Conservation (phyloP, 2,888 invertebrate genomes). For the Petrolisthes cinctipes region DNA sequence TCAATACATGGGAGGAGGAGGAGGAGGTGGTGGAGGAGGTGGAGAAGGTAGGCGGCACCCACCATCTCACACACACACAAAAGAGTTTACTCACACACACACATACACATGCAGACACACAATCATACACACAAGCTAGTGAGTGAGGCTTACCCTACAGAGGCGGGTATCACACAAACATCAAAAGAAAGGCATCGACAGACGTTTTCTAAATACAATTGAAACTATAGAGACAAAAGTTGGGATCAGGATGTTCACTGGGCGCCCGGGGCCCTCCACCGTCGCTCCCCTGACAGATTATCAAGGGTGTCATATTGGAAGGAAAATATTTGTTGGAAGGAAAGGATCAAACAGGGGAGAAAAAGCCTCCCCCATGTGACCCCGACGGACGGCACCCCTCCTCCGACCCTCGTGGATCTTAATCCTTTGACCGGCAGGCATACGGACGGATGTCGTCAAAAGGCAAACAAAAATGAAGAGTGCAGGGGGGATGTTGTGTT, state of each 20-base stretch:
- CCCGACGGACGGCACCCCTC: slow-evolving; percentile 29
- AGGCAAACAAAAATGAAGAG: slow-evolving; percentile 41
- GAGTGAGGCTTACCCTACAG: slow-evolving; percentile 11
- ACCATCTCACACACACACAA: background rate
- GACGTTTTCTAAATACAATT: slow-evolving; percentile 47
- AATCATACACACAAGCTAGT: background rate
- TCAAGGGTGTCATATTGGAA: slow-evolving; percentile 53
- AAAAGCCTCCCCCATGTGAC: slow-evolving; percentile 47
- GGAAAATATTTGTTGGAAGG: slow-evolving; percentile 52
- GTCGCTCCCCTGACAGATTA: slow-evolving; percentile 44
- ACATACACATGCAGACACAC: background rate
- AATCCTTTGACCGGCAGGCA: slow-evolving; percentile 48
- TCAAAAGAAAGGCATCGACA: slow-evolving; percentile 39
- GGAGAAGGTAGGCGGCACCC: background rate
- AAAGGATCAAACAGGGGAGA: slow-evolving; percentile 48
- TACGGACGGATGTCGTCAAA: slow-evolving; percentile 50
- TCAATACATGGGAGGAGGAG: slow-evolving; percentile 2
- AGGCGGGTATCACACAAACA: slow-evolving; percentile 31
- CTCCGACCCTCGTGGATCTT: slow-evolving; percentile 32
- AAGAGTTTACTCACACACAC: background rate
- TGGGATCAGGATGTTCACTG: slow-evolving; percentile 39
- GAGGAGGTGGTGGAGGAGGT: background rate
- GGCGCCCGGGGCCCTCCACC: slow-evolving; percentile 35
- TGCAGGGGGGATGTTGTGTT: slow-evolving; percentile 27
- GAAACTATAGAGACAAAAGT: slow-evolving; percentile 38